Percentiles rank a stretch among this genome's conserved stretches.
Evolutionary conservation across 2,888 invertebrate species (phyloP).

Genomic region (Cerceris rybyensis): DNA sequence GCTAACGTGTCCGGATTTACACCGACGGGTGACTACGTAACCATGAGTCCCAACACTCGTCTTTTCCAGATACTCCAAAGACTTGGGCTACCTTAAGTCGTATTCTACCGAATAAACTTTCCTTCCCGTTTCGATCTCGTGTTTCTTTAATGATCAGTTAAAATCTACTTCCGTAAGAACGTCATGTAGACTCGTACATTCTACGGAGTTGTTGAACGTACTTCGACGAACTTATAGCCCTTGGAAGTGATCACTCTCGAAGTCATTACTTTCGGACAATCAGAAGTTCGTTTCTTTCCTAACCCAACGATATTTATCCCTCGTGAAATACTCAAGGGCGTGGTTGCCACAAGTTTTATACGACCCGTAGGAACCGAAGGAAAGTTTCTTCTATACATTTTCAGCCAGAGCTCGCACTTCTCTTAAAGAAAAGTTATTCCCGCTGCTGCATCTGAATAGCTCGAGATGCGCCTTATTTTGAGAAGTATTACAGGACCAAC

Average conservation of each 20-base stretch:
- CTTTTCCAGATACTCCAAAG: constrained; percentile 11
- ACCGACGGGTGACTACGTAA: constrained; percentile 57
- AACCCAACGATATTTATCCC: constrained; percentile 62
- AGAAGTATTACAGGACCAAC: constrained; percentile 33
- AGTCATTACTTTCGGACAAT: constrained; percentile 57
- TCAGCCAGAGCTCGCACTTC: constrained; percentile 58
- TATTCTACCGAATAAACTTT: constrained; percentile 37
- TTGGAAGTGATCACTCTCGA: constrained; percentile 32
- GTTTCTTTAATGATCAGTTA: background rate
- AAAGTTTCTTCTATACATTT: constrained; percentile 69
- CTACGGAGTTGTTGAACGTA: background rate
- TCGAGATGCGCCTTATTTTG: constrained; percentile 42
- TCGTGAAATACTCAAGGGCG: constrained; percentile 61
- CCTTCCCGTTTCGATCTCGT: constrained; percentile 14
- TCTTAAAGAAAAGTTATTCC: constrained; percentile 52
- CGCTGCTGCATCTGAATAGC: constrained; percentile 55
- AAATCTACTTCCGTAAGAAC: background rate
- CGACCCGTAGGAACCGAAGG: constrained; percentile 61
- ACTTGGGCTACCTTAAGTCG: constrained; percentile 42
- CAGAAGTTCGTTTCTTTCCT: constrained; percentile 55
- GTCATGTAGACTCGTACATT: too few species aligned
- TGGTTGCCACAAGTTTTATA: constrained; percentile 68
- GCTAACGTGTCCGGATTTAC: constrained; percentile 66
- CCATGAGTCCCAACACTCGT: constrained; percentile 46
- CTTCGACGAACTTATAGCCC: background rate